Evolutionary conservation across 2,888 invertebrate species (phyloP).

Genomic region (Drosophila incognita): DNA sequence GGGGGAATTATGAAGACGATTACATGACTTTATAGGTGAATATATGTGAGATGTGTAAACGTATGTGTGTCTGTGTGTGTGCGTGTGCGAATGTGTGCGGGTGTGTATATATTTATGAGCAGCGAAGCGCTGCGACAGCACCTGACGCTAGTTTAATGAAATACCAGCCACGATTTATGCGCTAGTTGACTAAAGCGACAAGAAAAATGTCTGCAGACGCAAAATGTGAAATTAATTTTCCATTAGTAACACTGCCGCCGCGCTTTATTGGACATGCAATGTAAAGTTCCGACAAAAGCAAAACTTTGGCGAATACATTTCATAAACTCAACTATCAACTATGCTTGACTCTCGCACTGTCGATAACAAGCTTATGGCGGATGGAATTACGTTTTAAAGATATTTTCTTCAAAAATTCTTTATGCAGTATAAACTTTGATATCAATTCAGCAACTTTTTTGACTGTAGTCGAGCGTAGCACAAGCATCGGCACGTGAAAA

Average conservation of each 20-base stretch:
- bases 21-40: conserved; percentile 76
- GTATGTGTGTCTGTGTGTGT: conserved; percentile 1
- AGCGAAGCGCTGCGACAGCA: conserved; percentile 56
- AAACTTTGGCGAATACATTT: neutral
- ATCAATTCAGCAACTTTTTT: neutral
- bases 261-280: conserved; percentile 27
- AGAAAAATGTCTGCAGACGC: conserved; percentile 17
- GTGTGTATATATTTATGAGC: conserved; percentile 70
- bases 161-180: conserved; percentile 77
- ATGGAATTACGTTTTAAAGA: no score
- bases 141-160: conserved; percentile 74
- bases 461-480: neutral
- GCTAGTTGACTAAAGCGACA: conserved; percentile 54
- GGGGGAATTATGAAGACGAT: conserved; percentile 79
- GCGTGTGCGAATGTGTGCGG: conserved; percentile 12
- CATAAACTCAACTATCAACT: neutral
- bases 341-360: neutral
- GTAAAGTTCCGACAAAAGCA: neutral
- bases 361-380: neutral
- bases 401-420: neutral
- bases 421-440: neutral
- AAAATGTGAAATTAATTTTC: conserved; percentile 40
- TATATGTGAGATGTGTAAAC: conserved; percentile 38
- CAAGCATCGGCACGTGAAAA: conserved; percentile 37
- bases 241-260: conserved; percentile 36